A percentile compares a stretch with the other conserved stretches of the same genome.
Evolutionary conservation across 2,113 vertebrate genomes (phyloP).

Genomic region (Pterocles gutturalis): DNA sequence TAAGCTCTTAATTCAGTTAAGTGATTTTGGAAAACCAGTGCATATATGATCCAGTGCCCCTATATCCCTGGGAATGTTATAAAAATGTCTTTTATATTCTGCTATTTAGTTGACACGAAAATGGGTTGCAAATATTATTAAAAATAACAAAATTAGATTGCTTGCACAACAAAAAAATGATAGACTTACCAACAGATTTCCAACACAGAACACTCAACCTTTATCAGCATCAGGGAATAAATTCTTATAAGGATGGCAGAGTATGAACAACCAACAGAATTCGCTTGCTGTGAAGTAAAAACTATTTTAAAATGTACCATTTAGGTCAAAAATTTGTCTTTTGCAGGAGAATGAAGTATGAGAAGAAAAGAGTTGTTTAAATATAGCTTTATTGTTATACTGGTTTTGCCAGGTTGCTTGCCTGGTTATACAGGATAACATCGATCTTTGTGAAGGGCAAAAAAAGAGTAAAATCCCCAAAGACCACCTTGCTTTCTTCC

Average conservation of each 20-base stretch:
- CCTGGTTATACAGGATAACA: not conserved
- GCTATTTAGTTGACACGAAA: not conserved
- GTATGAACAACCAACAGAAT: not conserved
- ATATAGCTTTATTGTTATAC: conserved; percentile 29
- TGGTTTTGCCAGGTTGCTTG: not conserved
- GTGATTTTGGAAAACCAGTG: not conserved
- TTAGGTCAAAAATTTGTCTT: not conserved
- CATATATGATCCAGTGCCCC: not conserved
- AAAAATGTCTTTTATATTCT: not conserved
- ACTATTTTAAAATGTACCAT: not conserved
- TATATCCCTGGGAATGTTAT: not conserved
- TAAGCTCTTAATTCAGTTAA: conserved; percentile 11
- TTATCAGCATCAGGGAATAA: not conserved
- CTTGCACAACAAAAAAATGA: not conserved
- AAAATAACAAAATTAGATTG: not conserved
- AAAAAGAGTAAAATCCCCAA: not conserved
- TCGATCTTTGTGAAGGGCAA: conserved; percentile 10
- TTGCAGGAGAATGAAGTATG: not conserved
- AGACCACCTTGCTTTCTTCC: not conserved
- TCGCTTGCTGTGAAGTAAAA: not conserved
- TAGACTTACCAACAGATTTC: not conserved
- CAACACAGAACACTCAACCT: not conserved
- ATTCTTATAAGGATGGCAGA: not conserved
- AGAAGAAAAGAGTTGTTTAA: conserved; percentile 14
- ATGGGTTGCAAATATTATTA: not conserved